Base-by-base conservation (phyloP, 35 echinoderm and acorn worm species). In the Anneissia japonica region DNA sequence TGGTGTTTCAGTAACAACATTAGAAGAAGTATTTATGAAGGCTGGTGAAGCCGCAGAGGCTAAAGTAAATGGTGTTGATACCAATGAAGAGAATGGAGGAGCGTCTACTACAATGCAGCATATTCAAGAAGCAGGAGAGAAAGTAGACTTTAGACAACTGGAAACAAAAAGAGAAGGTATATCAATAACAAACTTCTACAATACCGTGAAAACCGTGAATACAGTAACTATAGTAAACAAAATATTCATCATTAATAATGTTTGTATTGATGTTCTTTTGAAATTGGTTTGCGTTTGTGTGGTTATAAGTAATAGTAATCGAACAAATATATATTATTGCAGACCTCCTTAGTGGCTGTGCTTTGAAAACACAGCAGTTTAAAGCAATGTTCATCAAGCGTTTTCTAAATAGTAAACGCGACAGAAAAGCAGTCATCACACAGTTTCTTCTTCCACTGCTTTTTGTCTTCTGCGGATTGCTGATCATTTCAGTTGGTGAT, bases 1-100 rank as follows among this genome's bases (percentile, higher is more conserved):
- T 88, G 96, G 96, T 46, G 86, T 99, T 30, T 99, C 96, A 35
- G 86, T 99, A 34, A 94, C 96, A 36, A 99, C 96, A 21, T 86
- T 99, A 87, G 96, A 99, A 46, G 96, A 99, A 83, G 96, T 99
- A 4, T 99, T 99, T 72, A 94, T 99, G 91, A 99, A 99, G 77
- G 96, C 87, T 0, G 96, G 96, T 30, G 92, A 94, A 79, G 72
- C 89, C 35, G 96, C 86, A 0, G 96, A 99, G 72, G 85, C 40
- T 4, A 64, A 73, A 45, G 74, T 84, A 55, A 88, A 85, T 39
- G 86, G 35, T 0, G 73, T 37, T 32, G 88, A 80, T 11, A 35
- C 9, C 30, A 34, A 51, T 16, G n/a, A n/a, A n/a, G n/a, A n/a
- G n/a, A 86, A 51, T 32, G 28, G 38, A 26, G 46, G 2, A 11